A percentile compares a stretch with the other conserved stretches of the same genome.
Conservation (phyloP, 2,888 invertebrate species). For the Eupithecia dodoneata region DNA sequence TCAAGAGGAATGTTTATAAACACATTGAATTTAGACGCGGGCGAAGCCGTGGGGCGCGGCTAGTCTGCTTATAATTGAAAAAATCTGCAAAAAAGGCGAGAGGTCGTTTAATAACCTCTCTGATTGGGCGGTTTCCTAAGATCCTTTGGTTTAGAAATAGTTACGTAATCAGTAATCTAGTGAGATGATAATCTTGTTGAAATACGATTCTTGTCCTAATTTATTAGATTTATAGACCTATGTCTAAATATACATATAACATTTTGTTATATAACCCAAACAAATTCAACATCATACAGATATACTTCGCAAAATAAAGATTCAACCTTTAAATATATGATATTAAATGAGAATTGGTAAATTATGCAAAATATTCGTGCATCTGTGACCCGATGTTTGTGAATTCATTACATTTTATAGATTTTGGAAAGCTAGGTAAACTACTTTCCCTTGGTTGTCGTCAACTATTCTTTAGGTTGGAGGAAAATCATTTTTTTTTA, state of each 20-base stretch:
- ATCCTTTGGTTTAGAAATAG: neutral
- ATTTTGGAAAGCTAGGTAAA: conserved; percentile 34
- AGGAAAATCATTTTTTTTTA: neutral
- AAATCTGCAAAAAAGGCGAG: neutral
- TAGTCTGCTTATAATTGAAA: neutral
- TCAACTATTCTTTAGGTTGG: neutral
- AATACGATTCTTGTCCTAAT: neutral
- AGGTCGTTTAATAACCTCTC: neutral
- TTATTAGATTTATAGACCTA: neutral
- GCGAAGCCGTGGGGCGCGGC: too few species aligned
- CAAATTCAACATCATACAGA: conserved; percentile 6
- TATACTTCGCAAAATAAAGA: neutral
- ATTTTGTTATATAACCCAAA: conserved; percentile 20
- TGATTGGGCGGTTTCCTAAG: neutral
- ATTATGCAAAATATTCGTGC: conserved; percentile 36
- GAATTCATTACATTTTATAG: conserved; percentile 29
- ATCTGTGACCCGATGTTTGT: conserved; percentile 23
- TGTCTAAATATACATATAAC: neutral
- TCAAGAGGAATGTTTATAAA: too few species aligned
- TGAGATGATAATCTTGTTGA: neutral
- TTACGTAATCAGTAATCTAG: neutral
- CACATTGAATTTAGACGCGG: too few species aligned
- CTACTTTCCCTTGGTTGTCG: conserved; percentile 25
- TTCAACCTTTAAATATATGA: neutral
- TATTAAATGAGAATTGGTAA: conserved; percentile 28